Conservation (phyloP, 2,888 invertebrate species). For the Polia nebulosa region DNA sequence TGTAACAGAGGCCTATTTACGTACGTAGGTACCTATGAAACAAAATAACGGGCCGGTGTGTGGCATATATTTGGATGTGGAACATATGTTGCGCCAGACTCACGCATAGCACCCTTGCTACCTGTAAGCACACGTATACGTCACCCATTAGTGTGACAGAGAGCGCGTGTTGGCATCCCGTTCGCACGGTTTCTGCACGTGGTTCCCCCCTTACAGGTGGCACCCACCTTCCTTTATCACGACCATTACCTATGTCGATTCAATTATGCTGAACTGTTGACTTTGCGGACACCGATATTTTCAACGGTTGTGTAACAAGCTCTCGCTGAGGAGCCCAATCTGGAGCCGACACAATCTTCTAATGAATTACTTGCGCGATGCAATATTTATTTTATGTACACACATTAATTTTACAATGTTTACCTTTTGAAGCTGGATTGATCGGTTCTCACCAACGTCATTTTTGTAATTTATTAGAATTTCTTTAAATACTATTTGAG, state of each 20-base stretch:
- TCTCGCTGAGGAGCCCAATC: conserved; percentile 64
- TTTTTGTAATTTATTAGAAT: conserved; percentile 8
- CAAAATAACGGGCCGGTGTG: conserved; percentile 75
- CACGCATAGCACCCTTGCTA: conserved; percentile 68
- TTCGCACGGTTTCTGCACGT: conserved; percentile 72
- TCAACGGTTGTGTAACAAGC: conserved; percentile 69
- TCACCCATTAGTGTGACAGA: conserved; percentile 72
- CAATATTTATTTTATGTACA: conserved; percentile 41
- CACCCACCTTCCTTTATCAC: conserved; percentile 72
- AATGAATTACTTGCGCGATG: conserved; percentile 68
- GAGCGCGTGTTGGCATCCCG: conserved; percentile 60
- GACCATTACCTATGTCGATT: conserved; percentile 81
- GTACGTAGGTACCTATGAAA: conserved; percentile 74
- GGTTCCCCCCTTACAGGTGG: conserved; percentile 72
- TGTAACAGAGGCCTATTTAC: conserved; percentile 77
- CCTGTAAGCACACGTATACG: conserved; percentile 71
- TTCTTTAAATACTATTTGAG: not conserved
- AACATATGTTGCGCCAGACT: conserved; percentile 73
- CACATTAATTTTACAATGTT: conserved; percentile 53
- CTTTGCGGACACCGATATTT: conserved; percentile 79
- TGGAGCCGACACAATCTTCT: conserved; percentile 73
- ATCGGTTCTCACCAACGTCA: not conserved
- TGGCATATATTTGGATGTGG: conserved; percentile 72
- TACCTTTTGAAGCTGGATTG: conserved; percentile 8
- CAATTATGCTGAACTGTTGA: conserved; percentile 86